phyloP scores from a whole-genome alignment of 1,140 invertebrate species.

The Lepidostoma basale region DNA sequence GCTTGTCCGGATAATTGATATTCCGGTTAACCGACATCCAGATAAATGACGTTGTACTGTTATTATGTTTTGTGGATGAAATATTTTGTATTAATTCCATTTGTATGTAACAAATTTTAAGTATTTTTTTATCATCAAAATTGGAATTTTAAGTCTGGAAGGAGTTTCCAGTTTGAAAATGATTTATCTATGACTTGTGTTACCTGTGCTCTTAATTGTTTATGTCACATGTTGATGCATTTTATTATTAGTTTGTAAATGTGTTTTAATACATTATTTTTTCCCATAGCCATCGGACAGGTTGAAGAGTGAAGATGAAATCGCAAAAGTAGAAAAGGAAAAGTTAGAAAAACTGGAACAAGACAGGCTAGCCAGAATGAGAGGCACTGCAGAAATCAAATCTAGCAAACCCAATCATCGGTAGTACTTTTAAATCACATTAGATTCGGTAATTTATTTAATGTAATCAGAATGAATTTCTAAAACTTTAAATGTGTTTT shows the following conservation, averaged over 20 bases:
- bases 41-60: too few relatives aligned
- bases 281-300: constrained; percentile 70
- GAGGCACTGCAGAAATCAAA: constrained; percentile 61
- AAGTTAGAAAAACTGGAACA: constrained; percentile 80
- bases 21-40: too few relatives aligned
- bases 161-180: too few relatives aligned
- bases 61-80: too few relatives aligned
- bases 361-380: constrained; percentile 79
- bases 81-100: too few relatives aligned
- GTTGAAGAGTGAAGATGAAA: constrained; percentile 82
- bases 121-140: too few relatives aligned
- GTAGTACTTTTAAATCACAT: constrained; percentile 30
- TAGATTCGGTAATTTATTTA: background rate
- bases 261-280: background rate
- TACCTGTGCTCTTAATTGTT: too few relatives aligned
- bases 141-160: too few relatives aligned
- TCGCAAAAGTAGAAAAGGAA: constrained; percentile 79
- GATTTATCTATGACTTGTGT: too few relatives aligned
- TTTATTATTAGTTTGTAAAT: background rate
- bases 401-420: constrained; percentile 42
- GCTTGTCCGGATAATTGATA: too few relatives aligned
- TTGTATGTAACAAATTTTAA: too few relatives aligned
- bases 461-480: background rate
- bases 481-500: constrained; percentile 15
- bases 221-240: background rate